These are phyloP conservation scores for Tipula lateralis DNA, from an alignment of 2,888 invertebrate species.

Conservation along the genomic window DNA sequence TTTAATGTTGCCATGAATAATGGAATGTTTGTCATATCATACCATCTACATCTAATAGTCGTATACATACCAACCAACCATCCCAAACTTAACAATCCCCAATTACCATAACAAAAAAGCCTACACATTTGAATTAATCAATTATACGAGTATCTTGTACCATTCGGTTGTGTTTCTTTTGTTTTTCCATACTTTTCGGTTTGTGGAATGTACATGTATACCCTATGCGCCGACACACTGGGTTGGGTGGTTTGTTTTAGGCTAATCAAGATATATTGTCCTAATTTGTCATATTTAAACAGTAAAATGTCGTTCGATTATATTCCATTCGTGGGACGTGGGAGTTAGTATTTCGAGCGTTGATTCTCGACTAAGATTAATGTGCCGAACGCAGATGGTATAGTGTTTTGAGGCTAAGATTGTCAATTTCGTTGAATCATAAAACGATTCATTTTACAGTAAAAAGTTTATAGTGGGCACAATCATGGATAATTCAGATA, in stretches of 20 bases:
- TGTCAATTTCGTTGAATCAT: no score
- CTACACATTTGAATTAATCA: constrained; percentile 12
- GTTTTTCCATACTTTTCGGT: background rate
- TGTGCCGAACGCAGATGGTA: no score
- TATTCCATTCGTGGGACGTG: no score
- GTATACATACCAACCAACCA: no score
- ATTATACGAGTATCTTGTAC: background rate
- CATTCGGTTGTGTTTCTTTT: background rate
- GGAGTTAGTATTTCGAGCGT: no score
- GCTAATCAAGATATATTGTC: background rate
- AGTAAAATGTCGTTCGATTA: background rate
- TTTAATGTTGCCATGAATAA: background rate
- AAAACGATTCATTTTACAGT: no score
- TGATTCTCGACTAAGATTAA: no score
- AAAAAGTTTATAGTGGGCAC: no score
- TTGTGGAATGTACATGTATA: background rate
- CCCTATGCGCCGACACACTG: background rate
- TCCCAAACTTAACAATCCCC: background rate
- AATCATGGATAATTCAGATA: no score
- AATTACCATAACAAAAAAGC: background rate
- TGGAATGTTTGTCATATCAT: background rate
- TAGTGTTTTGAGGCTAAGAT: no score
- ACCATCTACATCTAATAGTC: no score
- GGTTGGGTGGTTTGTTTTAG: background rate
- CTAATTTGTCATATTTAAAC: background rate